Conservation (phyloP, 1,140 invertebrate genomes). For the Chelonus insularis region DNA sequence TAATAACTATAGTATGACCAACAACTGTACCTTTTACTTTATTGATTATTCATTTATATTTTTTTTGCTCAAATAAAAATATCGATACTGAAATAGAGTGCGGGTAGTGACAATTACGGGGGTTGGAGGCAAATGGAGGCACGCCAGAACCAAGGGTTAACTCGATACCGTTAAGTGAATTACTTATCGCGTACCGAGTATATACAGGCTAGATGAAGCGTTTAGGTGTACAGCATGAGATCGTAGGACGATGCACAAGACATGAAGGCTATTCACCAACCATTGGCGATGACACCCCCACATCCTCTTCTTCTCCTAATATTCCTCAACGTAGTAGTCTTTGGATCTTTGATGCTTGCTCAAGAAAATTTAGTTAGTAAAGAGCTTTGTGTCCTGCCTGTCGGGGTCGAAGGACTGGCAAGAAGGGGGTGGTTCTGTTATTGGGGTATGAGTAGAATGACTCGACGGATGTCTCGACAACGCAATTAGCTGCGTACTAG, state of each 20-base stretch:
- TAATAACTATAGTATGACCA: too few relatives aligned
- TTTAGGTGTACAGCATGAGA: slow-evolving; percentile 8
- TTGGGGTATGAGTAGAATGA: background rate
- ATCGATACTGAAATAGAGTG: background rate
- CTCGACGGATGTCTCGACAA: slow-evolving; percentile 50
- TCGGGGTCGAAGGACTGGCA: slow-evolving; percentile 38
- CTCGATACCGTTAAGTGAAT: slow-evolving; percentile 61
- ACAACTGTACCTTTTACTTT: too few relatives aligned
- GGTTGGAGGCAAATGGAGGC: slow-evolving; percentile 54
- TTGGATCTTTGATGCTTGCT: slow-evolving; percentile 58
- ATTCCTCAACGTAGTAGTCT: slow-evolving; percentile 25
- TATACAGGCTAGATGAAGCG: slow-evolving; percentile 56
- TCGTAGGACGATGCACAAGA: slow-evolving; percentile 13
- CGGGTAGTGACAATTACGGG: background rate
- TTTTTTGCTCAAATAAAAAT: background rate
- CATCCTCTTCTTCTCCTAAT: slow-evolving; percentile 3
- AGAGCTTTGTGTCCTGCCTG: slow-evolving; percentile 55
- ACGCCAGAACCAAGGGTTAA: slow-evolving; percentile 59
- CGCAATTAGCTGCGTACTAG: slow-evolving; percentile 50
- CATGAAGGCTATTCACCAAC: background rate
- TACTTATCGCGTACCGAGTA: slow-evolving; percentile 59
- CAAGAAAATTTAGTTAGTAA: slow-evolving; percentile 61
- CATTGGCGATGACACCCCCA: slow-evolving; percentile 4
- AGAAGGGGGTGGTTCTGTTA: slow-evolving; percentile 22
- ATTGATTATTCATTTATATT: background rate